phyloP scores from a whole-genome alignment of 1,140 invertebrate species.

The Zophobas atratus region DNA sequence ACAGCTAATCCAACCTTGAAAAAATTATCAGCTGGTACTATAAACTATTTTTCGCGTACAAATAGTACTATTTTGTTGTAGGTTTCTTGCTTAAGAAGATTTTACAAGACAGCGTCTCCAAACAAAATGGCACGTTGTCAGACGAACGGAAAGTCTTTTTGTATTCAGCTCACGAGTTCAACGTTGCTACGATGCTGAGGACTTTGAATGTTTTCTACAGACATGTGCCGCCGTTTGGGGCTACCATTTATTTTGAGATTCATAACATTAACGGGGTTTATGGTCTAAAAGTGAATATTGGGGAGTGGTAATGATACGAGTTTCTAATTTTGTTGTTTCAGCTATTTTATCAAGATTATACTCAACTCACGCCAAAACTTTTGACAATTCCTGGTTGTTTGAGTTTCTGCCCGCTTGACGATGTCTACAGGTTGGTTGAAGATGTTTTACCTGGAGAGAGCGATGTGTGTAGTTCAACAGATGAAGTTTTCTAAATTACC shows the following conservation, averaged over 20 bases:
- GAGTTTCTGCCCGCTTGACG: slow-evolving; percentile 62
- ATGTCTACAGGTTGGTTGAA: not conserved
- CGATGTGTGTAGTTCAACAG: slow-evolving; percentile 1
- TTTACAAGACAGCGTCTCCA: slow-evolving; percentile 37
- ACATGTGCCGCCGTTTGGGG: slow-evolving; percentile 57
- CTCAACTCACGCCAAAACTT: slow-evolving; percentile 30
- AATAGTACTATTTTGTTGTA: slow-evolving; percentile 27
- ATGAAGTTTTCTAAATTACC: not conserved
- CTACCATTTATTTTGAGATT: slow-evolving; percentile 57
- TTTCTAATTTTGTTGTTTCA: slow-evolving; percentile 22
- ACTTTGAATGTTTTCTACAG: slow-evolving; percentile 53
- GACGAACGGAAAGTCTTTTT: slow-evolving; percentile 47
- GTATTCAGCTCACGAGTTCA: slow-evolving; percentile 59
- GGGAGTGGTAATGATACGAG: too few species aligned
- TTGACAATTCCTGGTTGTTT: slow-evolving; percentile 57
- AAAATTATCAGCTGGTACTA: slow-evolving; percentile 4
- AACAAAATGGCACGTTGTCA: slow-evolving; percentile 14
- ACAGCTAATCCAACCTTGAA: slow-evolving; percentile 45
- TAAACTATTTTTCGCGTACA: not conserved
- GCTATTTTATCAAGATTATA: slow-evolving; percentile 33
- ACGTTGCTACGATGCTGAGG: slow-evolving; percentile 53
- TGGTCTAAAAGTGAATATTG: slow-evolving; percentile 51
- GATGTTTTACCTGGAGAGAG: not conserved
- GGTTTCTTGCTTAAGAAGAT: slow-evolving; percentile 51
- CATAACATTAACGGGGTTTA: slow-evolving; percentile 53